phyloP scores from a whole-genome alignment of 2,113 vertebrate species.

The Pontoporia blainvillei region DNA sequence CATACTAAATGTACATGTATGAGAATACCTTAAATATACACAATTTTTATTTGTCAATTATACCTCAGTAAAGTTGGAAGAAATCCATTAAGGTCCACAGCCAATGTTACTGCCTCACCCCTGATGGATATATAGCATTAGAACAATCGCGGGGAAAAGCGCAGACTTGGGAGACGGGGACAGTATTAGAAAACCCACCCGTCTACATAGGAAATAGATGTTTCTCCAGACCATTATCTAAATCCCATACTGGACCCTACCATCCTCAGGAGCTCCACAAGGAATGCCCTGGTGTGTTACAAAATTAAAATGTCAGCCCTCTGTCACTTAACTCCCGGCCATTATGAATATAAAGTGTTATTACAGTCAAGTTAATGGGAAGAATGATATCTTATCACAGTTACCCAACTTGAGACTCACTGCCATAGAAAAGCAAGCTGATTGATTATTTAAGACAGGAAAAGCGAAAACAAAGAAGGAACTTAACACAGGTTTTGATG shows the following conservation, averaged over 20 bases:
- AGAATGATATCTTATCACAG: background rate
- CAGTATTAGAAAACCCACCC: background rate
- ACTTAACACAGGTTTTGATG: slow-evolving; percentile 34
- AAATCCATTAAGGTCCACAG: background rate
- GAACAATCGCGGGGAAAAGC: background rate
- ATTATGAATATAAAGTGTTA: slow-evolving; percentile 13
- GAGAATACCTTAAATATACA: background rate
- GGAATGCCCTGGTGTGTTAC: background rate
- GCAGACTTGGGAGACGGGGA: background rate
- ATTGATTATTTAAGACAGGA: slow-evolving; percentile 39
- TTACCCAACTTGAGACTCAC: background rate
- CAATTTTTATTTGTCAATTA: background rate
- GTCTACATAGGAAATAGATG: background rate
- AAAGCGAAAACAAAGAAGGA: background rate
- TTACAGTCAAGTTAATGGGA: background rate
- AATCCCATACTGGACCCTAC: background rate
- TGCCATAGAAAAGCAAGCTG: background rate
- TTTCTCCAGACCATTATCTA: background rate
- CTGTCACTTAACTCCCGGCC: background rate
- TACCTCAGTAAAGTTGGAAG: background rate
- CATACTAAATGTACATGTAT: background rate
- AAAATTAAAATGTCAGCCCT: background rate
- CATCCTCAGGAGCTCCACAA: background rate
- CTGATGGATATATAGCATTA: background rate
- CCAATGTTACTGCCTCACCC: background rate